phyloP scores from a whole-genome alignment of 2,888 invertebrate genomes.

The Argyresthia albistria region DNA sequence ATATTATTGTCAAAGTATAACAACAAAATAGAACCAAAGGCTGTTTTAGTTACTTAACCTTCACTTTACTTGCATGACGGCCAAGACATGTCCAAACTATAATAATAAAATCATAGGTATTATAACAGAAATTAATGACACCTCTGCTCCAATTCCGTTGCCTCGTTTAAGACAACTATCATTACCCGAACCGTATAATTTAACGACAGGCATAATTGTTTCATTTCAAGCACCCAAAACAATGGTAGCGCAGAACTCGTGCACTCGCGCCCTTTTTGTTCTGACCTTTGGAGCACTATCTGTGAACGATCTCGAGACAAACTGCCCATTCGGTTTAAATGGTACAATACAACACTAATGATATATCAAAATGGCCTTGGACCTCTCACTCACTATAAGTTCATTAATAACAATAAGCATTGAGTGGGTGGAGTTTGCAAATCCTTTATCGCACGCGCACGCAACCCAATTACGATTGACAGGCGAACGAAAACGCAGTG shows the following conservation, averaged over 20 bases:
- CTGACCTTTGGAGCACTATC: constrained; percentile 44
- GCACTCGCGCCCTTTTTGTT: constrained; percentile 35
- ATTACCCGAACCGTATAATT: neutral
- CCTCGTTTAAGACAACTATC: neutral
- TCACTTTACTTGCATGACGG: too few relatives aligned
- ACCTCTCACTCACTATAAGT: constrained; percentile 45
- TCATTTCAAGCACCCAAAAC: constrained; percentile 16
- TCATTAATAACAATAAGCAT: constrained; percentile 34
- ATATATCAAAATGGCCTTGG: constrained; percentile 40
- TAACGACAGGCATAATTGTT: neutral
- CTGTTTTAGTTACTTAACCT: too few relatives aligned
- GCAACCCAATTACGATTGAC: neutral
- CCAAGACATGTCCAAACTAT: too few relatives aligned
- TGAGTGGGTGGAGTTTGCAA: neutral
- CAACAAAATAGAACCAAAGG: too few relatives aligned
- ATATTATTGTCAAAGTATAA: too few relatives aligned
- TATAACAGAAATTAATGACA: too few relatives aligned
- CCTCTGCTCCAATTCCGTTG: neutral
- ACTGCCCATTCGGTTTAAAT: constrained; percentile 33
- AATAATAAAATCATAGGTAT: too few relatives aligned
- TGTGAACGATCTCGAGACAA: constrained; percentile 33
- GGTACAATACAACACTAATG: constrained; percentile 33
- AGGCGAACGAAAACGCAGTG: neutral
- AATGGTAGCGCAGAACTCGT: constrained; percentile 27
- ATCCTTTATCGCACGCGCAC: neutral